Evolutionary conservation across 1,140 invertebrate genomes (phyloP).

Genomic region (Camponotus pennsylvanicus): DNA sequence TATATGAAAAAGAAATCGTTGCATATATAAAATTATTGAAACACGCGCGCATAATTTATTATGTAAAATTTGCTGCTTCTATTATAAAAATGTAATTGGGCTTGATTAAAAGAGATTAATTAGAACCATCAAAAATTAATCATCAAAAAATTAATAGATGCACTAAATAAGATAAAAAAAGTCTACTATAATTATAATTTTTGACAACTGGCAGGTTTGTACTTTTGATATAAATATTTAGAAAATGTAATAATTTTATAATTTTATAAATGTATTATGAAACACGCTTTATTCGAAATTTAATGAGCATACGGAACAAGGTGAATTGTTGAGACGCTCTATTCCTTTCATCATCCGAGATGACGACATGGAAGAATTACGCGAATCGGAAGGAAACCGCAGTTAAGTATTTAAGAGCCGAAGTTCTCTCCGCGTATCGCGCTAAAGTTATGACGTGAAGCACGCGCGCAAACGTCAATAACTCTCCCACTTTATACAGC

Average conservation of each 20-base stretch:
- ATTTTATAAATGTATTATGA: neutral
- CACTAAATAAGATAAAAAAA: too few relatives aligned
- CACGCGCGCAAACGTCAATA: neutral
- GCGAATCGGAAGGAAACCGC: neutral
- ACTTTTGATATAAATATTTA: neutral
- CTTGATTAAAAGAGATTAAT: too few relatives aligned
- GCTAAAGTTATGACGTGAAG: conserved; percentile 6
- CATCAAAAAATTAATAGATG: too few relatives aligned
- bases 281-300: neutral
- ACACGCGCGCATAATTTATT: too few relatives aligned
- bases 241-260: neutral
- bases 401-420: conserved; percentile 39
- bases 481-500: too few relatives aligned
- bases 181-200: too few relatives aligned
- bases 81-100: too few relatives aligned
- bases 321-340: neutral
- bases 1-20: too few relatives aligned
- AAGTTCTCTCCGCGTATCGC: neutral
- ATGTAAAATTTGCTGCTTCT: too few relatives aligned
- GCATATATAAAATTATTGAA: too few relatives aligned
- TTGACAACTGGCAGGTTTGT: neutral
- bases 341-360: neutral
- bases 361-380: neutral
- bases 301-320: neutral
- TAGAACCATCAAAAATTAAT: too few relatives aligned